Percentiles rank a stretch among this genome's conserved stretches.
Conservation (phyloP, 2,113 vertebrate genomes). For the Vimba vimba region DNA sequence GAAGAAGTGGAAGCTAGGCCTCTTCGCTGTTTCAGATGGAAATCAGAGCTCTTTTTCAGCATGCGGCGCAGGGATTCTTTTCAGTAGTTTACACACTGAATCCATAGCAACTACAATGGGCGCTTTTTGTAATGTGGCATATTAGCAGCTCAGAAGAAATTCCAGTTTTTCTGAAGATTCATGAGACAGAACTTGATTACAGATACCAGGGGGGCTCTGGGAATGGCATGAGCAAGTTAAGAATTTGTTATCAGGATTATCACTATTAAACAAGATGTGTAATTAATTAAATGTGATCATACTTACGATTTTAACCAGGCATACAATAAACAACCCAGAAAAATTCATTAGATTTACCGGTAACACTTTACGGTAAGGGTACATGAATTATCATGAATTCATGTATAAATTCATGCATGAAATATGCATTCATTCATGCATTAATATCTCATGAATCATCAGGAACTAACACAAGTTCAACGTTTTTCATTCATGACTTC, state of each 20-base stretch:
- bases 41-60: constrained; percentile 76
- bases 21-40: constrained; percentile 79
- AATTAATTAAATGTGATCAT: not conserved
- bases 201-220: constrained; percentile 32
- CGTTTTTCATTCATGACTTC: no score
- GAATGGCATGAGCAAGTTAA: constrained; percentile 44
- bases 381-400: no score
- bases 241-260: constrained; percentile 21
- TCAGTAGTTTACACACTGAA: constrained; percentile 74
- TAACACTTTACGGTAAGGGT: no score
- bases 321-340: not conserved
- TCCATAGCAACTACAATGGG: constrained; percentile 77
- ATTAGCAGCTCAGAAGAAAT: constrained; percentile 68
- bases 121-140: constrained; percentile 70
- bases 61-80: constrained; percentile 69
- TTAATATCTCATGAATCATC: no score
- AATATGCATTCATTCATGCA: no score
- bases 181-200: constrained; percentile 41
- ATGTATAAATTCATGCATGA: no score
- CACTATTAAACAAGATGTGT: not conserved
- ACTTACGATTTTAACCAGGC: not conserved
- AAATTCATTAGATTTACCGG: not conserved
- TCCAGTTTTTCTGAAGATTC: constrained; percentile 56
- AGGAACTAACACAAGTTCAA: no score
- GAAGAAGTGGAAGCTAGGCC: constrained; percentile 52